Evolutionary conservation across 2,888 invertebrate genomes (phyloP).

Genomic region (Boloria euphrosyne): DNA sequence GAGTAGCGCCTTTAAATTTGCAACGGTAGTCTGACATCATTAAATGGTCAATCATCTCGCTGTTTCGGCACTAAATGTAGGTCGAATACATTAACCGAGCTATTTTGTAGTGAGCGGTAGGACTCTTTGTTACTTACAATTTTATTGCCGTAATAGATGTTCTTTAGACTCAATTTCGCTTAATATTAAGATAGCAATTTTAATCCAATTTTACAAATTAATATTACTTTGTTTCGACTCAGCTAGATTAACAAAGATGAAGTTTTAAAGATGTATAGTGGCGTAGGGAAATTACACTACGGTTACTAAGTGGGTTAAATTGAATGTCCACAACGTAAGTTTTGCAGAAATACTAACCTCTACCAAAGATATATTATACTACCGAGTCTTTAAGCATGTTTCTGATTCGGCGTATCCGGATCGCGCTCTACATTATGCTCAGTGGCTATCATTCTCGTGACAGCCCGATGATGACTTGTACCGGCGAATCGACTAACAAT

Average conservation of each 20-base stretch:
- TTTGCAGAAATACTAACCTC: background rate
- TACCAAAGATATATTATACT: slow-evolving; percentile 1
- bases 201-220: background rate
- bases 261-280: background rate
- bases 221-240: background rate
- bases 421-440: slow-evolving; percentile 36
- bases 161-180: background rate
- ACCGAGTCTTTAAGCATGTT: slow-evolving; percentile 10
- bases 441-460: slow-evolving; percentile 45
- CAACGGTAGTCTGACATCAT: slow-evolving; percentile 67
- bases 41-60: slow-evolving; percentile 72
- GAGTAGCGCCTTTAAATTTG: slow-evolving; percentile 48
- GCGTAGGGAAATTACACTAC: background rate
- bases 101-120: slow-evolving; percentile 49
- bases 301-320: background rate
- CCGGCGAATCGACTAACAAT: slow-evolving; percentile 52
- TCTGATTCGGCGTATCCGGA: slow-evolving; percentile 32
- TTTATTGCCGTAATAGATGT: slow-evolving; percentile 6
- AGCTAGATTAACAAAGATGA: background rate
- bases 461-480: slow-evolving; percentile 46
- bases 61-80: slow-evolving; percentile 61
- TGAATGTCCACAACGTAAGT: background rate
- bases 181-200: too few species aligned
- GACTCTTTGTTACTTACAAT: slow-evolving; percentile 28
- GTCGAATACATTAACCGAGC: slow-evolving; percentile 64